phyloP scores from a whole-genome alignment of 2,113 vertebrate species.

The Psettodes erumei region DNA sequence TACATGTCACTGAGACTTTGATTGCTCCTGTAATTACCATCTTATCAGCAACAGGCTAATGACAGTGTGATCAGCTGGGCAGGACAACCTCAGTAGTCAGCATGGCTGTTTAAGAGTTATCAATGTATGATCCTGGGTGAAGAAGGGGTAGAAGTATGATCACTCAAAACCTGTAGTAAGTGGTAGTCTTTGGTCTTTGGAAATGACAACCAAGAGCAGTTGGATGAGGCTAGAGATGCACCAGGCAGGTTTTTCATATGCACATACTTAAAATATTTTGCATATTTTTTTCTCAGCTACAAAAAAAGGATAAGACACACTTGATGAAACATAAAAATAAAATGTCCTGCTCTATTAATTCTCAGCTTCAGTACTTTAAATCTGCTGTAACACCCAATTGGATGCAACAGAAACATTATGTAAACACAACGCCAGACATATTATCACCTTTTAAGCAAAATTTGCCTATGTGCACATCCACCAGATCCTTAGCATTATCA shows the following conservation, averaged over 20 bases:
- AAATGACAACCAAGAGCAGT: slow-evolving; percentile 5
- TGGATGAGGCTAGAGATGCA: neutral
- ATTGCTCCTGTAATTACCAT: slow-evolving; percentile 70
- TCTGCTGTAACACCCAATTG: neutral
- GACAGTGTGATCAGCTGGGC: slow-evolving; percentile 55
- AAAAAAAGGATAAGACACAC: neutral
- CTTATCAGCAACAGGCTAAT: slow-evolving; percentile 64
- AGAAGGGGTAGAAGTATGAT: slow-evolving; percentile 42
- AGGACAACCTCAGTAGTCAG: slow-evolving; percentile 18
- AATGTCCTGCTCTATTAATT: neutral
- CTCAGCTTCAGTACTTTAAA: neutral
- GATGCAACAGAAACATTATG: neutral
- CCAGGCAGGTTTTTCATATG: neutral
- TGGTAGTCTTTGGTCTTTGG: neutral
- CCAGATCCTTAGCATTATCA: neutral
- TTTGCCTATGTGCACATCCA: neutral
- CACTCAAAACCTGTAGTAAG: neutral
- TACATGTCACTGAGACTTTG: slow-evolving; percentile 74
- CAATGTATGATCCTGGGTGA: slow-evolving; percentile 15
- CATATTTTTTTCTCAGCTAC: neutral
- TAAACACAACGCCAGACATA: neutral
- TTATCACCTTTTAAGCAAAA: neutral
- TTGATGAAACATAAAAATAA: neutral
- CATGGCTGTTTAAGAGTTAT: slow-evolving; percentile 28
- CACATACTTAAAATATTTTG: neutral